Base-by-base conservation (phyloP, 2,888 invertebrate species). In the Hemicrepidius hirtus region DNA sequence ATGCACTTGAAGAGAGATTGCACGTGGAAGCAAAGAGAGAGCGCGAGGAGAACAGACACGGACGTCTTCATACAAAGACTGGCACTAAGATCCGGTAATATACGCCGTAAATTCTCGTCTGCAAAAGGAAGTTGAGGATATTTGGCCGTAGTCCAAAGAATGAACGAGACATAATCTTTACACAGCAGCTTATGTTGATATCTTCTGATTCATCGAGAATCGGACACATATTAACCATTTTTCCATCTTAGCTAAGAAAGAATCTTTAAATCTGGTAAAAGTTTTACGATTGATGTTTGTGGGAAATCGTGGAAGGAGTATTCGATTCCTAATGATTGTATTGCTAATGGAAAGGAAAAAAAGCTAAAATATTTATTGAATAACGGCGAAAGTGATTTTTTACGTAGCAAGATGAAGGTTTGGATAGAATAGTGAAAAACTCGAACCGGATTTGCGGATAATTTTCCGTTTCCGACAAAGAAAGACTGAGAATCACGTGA, bases 141-240 rank as follows among this genome's bases (percentile, higher is more conserved):
- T 70, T 70, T 70, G 70, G 65, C 63, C 49, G 20, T n/a, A 20
- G 60, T 70, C 65, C 65, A 70, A 64, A 49, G 70, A 60, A 70
- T 65, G 65, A 70, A 59, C 55, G 64, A 65, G 65, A 46, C 70
- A 63, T 70, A 64, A 70, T 70, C 70, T 70, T 70, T 68, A 68
- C 59, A 60, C 41, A 60, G 60, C 49, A 49, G 60, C 49, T 46
- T 49, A 60, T 68, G 59, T 50, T 68, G 60, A 60, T 68, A 50
- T 68, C 59, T 3, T 40, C 62, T 44, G 67, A 71, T 60, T 67
- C 53, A 71, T 62, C 18, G 67, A 66, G 55, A 55, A 62, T 62
- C 55, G 53, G 50, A 21, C 13, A 44, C 28, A 68, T 72, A 68
- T 68, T 63, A 68, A 59, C 68, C 49, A 72, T 40, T 50, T 37